Evolutionary conservation across 2,888 invertebrate species (phyloP).

Genomic region (Drosophila anomalipes): DNA sequence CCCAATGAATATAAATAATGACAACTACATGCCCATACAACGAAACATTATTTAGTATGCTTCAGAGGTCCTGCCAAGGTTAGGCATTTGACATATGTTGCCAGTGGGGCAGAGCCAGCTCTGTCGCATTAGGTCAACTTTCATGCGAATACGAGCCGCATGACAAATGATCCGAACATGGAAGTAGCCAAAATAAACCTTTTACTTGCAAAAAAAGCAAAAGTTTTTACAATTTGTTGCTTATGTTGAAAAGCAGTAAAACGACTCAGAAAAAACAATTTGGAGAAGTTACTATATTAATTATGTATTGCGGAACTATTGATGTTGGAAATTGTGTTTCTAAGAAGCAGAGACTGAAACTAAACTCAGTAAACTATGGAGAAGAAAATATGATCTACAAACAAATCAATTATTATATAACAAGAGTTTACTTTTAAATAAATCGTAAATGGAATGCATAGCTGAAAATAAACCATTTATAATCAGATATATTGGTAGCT

Average conservation of each 20-base stretch:
- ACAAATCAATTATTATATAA: background rate
- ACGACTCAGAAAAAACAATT: background rate
- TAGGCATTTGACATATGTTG: slow-evolving; percentile 41
- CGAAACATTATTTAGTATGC: slow-evolving; percentile 48
- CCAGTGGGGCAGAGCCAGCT: slow-evolving; percentile 21
- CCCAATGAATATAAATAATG: slow-evolving; percentile 69
- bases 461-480: background rate
- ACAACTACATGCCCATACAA: slow-evolving; percentile 5
- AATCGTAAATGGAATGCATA: background rate
- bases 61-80: slow-evolving; percentile 34
- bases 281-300: background rate
- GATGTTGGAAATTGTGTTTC: background rate
- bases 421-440: background rate
- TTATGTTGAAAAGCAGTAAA: background rate
- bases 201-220: background rate
- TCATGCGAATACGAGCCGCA: slow-evolving; percentile 36
- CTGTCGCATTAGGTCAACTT: slow-evolving; percentile 40
- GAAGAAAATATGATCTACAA: background rate
- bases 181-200: background rate
- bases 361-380: background rate
- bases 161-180: slow-evolving; percentile 35
- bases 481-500: background rate
- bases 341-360: background rate
- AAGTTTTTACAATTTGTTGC: background rate
- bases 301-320: background rate